Evolutionary conservation across 2,797 vertebrate species (phyloP).

Genomic region (Propithecus deckenii): DNA sequence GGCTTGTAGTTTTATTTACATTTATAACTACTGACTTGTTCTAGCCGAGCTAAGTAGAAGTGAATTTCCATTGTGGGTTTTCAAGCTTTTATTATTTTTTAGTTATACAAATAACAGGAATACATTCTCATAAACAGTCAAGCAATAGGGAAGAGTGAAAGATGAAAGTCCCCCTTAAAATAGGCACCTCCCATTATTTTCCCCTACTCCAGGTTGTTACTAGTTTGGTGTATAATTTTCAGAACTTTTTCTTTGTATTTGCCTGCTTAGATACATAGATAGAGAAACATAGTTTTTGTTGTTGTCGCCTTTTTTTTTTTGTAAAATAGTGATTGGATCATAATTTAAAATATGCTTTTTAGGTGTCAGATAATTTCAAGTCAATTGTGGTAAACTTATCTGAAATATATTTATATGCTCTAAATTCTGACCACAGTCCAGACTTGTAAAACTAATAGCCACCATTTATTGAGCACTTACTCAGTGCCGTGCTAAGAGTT

Average conservation of each 20-base stretch:
- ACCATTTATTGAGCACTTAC: neutral
- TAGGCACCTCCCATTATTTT: neutral
- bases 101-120: neutral
- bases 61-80: conserved; percentile 3
- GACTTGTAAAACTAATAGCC: neutral
- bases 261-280: neutral
- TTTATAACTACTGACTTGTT: conserved; percentile 28
- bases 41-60: neutral
- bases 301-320: neutral
- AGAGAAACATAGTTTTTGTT: neutral
- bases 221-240: conserved; percentile 21
- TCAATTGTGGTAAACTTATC: neutral
- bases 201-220: neutral
- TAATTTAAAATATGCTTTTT: conserved; percentile 29
- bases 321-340: neutral
- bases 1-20: conserved; percentile 33
- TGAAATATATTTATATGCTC: neutral
- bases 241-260: neutral
- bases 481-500: neutral
- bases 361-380: neutral
- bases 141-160: neutral
- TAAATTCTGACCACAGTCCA: neutral
- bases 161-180: neutral
- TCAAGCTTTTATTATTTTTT: neutral
- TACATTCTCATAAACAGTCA: neutral